Percentiles rank a stretch among this genome's conserved stretches.
Conservation (phyloP, 2,113 vertebrate species). For the Cynopterus brachyotis region DNA sequence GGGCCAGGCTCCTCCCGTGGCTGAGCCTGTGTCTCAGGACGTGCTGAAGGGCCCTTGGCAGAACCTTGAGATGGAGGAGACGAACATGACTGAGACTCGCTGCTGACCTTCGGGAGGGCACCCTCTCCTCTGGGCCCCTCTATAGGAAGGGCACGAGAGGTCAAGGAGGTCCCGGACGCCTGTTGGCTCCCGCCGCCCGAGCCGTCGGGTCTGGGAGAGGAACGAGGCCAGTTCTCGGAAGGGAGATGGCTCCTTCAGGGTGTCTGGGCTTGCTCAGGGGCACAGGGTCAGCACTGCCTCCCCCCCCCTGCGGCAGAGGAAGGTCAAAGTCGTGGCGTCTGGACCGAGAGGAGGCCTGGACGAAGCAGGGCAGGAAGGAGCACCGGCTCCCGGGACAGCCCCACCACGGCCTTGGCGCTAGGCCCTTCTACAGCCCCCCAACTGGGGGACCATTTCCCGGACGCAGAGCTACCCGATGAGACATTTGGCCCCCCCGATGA, state of each 20-base stretch:
- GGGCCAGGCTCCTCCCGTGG: too few relatives aligned
- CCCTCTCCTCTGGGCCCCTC: neutral
- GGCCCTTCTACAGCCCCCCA: neutral
- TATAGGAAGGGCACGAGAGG: neutral
- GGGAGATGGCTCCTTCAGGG: neutral
- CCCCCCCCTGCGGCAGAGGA: fast-evolving
- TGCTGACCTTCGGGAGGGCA: fast-evolving
- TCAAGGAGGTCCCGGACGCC: neutral
- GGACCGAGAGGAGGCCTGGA: neutral
- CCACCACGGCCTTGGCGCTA: neutral
- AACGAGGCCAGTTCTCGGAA: neutral
- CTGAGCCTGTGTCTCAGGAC: neutral
- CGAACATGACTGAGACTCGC: neutral
- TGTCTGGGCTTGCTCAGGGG: fast-evolving
- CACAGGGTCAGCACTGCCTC: fast-evolving
- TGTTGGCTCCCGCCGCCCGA: fast-evolving
- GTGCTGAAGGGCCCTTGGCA: neutral
- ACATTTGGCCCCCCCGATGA: neutral
- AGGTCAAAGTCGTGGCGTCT: neutral
- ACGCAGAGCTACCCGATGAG: neutral
- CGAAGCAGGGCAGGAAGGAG: neutral
- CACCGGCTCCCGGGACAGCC: fast-evolving
- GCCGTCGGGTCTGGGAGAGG: neutral
- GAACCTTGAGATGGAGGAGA: neutral
- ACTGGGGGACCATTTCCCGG: fast-evolving